Percentiles rank a stretch among this genome's conserved stretches.
These are phyloP conservation scores for Drosophila triauraria DNA, from an alignment of 1,140 invertebrate species.

Conservation along the genomic window DNA sequence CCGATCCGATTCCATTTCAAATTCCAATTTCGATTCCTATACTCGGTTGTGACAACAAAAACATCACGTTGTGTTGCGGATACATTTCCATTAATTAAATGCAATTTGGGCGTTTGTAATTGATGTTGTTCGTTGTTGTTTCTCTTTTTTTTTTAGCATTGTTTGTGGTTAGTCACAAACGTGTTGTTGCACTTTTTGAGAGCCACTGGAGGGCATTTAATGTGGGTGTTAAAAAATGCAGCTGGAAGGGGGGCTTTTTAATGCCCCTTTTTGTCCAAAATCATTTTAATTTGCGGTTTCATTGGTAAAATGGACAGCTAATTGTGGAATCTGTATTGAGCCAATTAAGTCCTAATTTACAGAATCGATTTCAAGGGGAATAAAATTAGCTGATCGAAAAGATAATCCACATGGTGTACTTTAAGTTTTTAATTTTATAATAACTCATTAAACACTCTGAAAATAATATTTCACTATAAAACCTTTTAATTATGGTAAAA, in stretches of 20 bases:
- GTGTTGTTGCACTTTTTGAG: conserved; percentile 46
- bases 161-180: conserved; percentile 64
- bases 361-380: conserved; percentile 1
- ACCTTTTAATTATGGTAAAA: too few relatives aligned
- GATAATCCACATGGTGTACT: too few relatives aligned
- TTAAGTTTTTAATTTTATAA: neutral
- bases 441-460: neutral
- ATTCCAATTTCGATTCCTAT: conserved; percentile 22
- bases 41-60: conserved; percentile 35
- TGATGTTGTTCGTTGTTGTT: conserved; percentile 43
- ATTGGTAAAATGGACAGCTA: conserved; percentile 2
- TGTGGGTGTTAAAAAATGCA: conserved; percentile 31
- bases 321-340: conserved; percentile 5
- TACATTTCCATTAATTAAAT: conserved; percentile 82
- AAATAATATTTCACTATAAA: too few relatives aligned
- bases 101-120: conserved; percentile 80
- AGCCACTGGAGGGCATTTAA: conserved; percentile 9
- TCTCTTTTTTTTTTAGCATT: conserved; percentile 15
- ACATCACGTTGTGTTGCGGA: conserved; percentile 30
- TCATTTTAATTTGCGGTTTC: conserved; percentile 14
- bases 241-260: neutral
- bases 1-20: conserved; percentile 25
- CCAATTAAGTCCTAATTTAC: conserved; percentile 1
- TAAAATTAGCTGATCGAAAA: neutral
- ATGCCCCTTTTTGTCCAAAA: neutral